phyloP scores from a whole-genome alignment of 1,140 invertebrate genomes.

The Rhizoglyphus robini region DNA sequence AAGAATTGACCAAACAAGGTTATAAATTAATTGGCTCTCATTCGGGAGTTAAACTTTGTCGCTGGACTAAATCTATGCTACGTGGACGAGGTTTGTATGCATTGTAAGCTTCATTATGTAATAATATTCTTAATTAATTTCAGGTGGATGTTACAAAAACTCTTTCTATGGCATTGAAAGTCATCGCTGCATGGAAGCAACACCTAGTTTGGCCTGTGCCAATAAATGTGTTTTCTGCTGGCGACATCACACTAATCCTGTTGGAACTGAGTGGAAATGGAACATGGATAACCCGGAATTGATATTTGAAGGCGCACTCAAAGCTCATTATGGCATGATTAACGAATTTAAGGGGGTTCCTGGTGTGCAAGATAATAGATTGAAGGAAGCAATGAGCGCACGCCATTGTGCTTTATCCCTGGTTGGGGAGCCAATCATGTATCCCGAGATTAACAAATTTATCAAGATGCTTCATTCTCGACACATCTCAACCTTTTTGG shows the following conservation, averaged over 20 bases:
- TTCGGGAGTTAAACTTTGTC: constrained; percentile 49
- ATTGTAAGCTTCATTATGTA: background rate
- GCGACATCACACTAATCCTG: constrained; percentile 52
- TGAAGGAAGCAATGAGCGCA: constrained; percentile 41
- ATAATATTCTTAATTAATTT: background rate
- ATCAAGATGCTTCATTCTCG: constrained; percentile 41
- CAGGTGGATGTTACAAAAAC: constrained; percentile 50
- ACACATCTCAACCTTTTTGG: constrained; percentile 46
- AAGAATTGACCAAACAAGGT: constrained; percentile 47
- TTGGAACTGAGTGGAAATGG: constrained; percentile 54
- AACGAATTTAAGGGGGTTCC: constrained; percentile 50
- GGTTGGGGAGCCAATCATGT: constrained; percentile 54
- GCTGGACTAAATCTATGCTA: constrained; percentile 53
- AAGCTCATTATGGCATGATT: constrained; percentile 46
- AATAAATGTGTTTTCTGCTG: constrained; percentile 56
- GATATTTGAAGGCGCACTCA: constrained; percentile 42
- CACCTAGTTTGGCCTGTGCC: constrained; percentile 49
- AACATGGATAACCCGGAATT: constrained; percentile 45
- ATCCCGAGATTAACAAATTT: constrained; percentile 49
- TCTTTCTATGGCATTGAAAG: constrained; percentile 52
- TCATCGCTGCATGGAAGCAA: constrained; percentile 50
- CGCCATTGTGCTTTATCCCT: constrained; percentile 49
- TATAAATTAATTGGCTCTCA: constrained; percentile 48
- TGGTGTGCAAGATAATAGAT: constrained; percentile 41
- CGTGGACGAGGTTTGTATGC: constrained; percentile 37